Base-by-base conservation (phyloP, 2,888 invertebrate genomes). In the Tetrapedia diversipes region DNA sequence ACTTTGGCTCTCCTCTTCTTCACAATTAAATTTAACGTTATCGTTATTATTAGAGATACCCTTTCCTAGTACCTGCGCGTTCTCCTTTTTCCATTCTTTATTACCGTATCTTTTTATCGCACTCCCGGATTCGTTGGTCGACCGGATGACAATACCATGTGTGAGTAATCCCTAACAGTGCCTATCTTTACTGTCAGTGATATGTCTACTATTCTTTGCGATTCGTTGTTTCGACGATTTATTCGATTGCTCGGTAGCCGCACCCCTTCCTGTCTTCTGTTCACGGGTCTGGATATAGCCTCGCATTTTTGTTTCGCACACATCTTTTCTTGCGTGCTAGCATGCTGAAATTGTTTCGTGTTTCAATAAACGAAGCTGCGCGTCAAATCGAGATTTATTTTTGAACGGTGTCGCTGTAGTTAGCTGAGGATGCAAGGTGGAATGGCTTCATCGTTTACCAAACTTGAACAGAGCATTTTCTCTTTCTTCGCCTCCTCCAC, bases 81-180 rank as follows among this genome's bases (percentile, higher is more conserved):
- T 57, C 43, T 82, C 73, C 78, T 80, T 67, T 73, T 83, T 82
- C 72, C 68, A 74, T 85, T 80, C 77, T 81, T 87, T 77, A 85
- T 87, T 76, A 86, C 87, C 83, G 86, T 85, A 85, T 88, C 83
- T 87, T 85, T 90, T 89, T 88, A 90, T 90, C 89, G 91, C 90
- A 91, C 90, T 89, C 89, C 89, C 89, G 91, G 91, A 91, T 91
- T 91, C 90, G 90, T 91, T 91, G 91, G 90, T 91, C 91, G 86
- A 87, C 90, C 90, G 91, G 91, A 91, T 89, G 87, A 90, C 89
- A 89, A 90, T 90, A 79, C 71, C 76, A 88, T 87, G 90, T 90
- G 91, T 91, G 90, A 91, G 91, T 91, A 91, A 91, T 85, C 88
- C 88, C 85, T 81, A 85, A 84, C 83, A 86, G 78, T 81, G 80